Base-by-base conservation (phyloP, 2,888 invertebrate genomes). In the Gandaritis pyraliata region DNA sequence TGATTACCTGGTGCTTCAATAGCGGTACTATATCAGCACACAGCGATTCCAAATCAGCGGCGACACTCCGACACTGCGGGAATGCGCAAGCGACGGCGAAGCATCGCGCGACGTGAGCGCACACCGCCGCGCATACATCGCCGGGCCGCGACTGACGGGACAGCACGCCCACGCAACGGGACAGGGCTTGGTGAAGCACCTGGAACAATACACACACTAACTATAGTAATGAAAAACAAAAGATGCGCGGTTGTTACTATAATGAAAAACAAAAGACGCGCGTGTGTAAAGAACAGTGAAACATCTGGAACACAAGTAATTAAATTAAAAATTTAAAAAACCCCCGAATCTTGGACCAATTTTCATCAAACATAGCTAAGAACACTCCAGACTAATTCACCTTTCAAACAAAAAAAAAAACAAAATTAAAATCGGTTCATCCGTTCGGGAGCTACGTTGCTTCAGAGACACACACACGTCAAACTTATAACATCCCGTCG, bases 41-140 rank as follows among this genome's bases (percentile, higher is more conserved):
- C 36, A 99, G 94, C 74, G 95, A 95, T n/a, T 97, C 96, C 91
- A 98, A 93, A 76, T 96, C 96, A 3, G 97, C 96, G 77, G 98
- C 96, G 69, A 95, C 95, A 74, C 96, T 96, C 71, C 98, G 94
- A 82, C 99, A 99, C 46, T 95, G 96, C 70, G 96, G 95, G 93
- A 99, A 99, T 71, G 96, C 95, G 36, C 98, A 98, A 2, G 99
- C 98, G 3, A 99, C 99, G n/a, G 97, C 96, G 85, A 98, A 98
- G 87, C 98, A 99, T 61, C 95, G 95, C 15, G 98, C 96, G 69
- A 98, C 95, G 91, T 99, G 96, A 29, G 94, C 96, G 82, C 99
- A 99, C 72, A 99, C 98, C 92, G 96, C 95, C 43, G 98, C 98
- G 58, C 96, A 94, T 60, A 97, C 93, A 76, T 98, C 98, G 15